Conservation (phyloP, 2,888 invertebrate species). For the Synergus itoensis region DNA sequence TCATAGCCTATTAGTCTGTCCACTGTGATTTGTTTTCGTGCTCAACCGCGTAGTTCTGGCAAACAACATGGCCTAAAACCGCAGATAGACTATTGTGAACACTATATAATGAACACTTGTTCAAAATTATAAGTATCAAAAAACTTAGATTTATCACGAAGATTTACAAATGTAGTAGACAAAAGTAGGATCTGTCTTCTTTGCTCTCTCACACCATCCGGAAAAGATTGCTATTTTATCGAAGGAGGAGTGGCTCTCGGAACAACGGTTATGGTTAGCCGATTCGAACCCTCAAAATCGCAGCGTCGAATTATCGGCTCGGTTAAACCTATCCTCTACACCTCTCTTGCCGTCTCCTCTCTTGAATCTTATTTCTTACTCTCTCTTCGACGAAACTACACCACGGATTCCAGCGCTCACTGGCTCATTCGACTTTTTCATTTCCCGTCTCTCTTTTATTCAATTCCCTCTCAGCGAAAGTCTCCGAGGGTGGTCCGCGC, state of each 20-base stretch:
- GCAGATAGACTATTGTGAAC: slow-evolving; percentile 16
- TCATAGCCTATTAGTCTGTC: slow-evolving; percentile 40
- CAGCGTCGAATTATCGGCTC: slow-evolving; percentile 67
- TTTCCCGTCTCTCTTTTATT: slow-evolving; percentile 36
- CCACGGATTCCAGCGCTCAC: slow-evolving; percentile 46
- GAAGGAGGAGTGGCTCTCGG: slow-evolving; percentile 65
- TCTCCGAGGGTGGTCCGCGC: slow-evolving; percentile 52
- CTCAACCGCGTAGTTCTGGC: slow-evolving; percentile 30
- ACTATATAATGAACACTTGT: slow-evolving; percentile 21
- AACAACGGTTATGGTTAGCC: slow-evolving; percentile 69
- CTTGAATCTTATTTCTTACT: slow-evolving; percentile 47
- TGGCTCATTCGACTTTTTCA: slow-evolving; percentile 51
- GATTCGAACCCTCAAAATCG: slow-evolving; percentile 67
- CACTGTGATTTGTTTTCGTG: slow-evolving; percentile 41
- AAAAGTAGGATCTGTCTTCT: not conserved
- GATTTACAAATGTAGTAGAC: not conserved
- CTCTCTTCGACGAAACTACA: slow-evolving; percentile 17
- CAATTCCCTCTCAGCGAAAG: slow-evolving; percentile 46
- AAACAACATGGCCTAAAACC: slow-evolving; percentile 25
- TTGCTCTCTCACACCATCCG: slow-evolving; percentile 47
- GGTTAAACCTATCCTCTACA: slow-evolving; percentile 56
- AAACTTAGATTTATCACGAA: not conserved
- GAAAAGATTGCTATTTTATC: slow-evolving; percentile 68
- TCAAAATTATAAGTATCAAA: not conserved
- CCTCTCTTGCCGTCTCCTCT: slow-evolving; percentile 47